Conservation (phyloP, 2,113 vertebrate species). For the Accipiter virgatus region DNA sequence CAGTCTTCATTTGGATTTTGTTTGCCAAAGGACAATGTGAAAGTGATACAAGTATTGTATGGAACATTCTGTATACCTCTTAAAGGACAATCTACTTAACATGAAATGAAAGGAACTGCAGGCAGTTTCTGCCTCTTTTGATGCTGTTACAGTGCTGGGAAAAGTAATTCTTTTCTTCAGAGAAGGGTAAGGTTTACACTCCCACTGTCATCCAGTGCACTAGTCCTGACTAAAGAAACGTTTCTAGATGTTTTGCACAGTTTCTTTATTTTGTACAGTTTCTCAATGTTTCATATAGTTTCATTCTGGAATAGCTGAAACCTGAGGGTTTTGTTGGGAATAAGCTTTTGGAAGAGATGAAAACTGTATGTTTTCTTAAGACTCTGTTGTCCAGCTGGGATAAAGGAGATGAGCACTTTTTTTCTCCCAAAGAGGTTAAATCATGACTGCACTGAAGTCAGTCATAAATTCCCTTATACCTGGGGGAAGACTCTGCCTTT, state of each 20-base stretch:
- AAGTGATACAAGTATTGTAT: conserved; percentile 74
- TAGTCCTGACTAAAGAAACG: neutral
- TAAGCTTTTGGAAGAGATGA: neutral
- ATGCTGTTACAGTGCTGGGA: conserved; percentile 50
- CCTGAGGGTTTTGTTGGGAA: neutral
- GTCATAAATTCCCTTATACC: neutral
- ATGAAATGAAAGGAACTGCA: neutral
- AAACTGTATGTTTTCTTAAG: neutral
- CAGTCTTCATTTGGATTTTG: conserved; percentile 60
- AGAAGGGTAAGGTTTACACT: conserved; percentile 8
- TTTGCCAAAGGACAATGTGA: conserved; percentile 73
- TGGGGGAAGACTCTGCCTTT: neutral
- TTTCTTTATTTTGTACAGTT: neutral
- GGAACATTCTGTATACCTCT: conserved; percentile 24
- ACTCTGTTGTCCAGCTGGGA: neutral
- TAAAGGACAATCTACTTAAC: neutral
- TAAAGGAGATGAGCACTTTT: neutral
- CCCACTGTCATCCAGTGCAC: neutral
- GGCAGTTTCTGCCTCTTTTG: conserved; percentile 18
- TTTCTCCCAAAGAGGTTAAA: neutral
- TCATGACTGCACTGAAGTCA: neutral
- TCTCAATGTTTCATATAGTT: neutral
- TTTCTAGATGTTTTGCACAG: neutral
- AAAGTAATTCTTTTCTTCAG: conserved; percentile 66
- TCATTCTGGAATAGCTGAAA: neutral